These are phyloP conservation scores for Emydoidea blandingii DNA, from an alignment of 2,797 vertebrate genomes.

Conservation along the genomic window DNA sequence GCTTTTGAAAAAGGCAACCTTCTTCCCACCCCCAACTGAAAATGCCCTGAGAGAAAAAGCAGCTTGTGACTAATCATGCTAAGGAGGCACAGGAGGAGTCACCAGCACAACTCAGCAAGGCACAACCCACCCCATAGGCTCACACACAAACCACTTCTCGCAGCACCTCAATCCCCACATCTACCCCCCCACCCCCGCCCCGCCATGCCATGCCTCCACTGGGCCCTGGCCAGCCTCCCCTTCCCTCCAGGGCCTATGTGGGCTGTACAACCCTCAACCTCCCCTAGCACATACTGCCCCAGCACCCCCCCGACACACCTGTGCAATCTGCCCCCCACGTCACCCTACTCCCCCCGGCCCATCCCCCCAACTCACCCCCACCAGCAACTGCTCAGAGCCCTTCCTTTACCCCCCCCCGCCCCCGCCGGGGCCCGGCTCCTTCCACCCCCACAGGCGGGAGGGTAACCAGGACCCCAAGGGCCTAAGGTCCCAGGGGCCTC, in stretches of 20 bases:
- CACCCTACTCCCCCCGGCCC: conserved; percentile 2
- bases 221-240: background rate
- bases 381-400: background rate
- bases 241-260: background rate
- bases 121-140: background rate
- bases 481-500: background rate
- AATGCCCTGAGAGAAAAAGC: conserved; percentile 32
- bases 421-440: background rate
- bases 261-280: background rate
- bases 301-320: conserved; percentile 13
- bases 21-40: conserved; percentile 61
- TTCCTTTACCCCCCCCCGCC: background rate
- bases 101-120: background rate
- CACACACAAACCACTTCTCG: too few relatives aligned
- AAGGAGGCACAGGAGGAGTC: background rate
- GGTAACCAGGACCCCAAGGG: background rate
- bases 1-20: conserved; percentile 58
- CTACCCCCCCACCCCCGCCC: background rate
- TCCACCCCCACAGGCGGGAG: background rate
- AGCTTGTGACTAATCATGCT: conserved; percentile 39
- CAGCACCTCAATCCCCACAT: background rate
- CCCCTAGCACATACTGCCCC: background rate
- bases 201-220: too few relatives aligned
- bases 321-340: conserved; percentile 48
- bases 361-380: background rate